These are phyloP conservation scores for Vanessa tameamea DNA, from an alignment of 1,140 invertebrate species.

Conservation along the genomic window DNA sequence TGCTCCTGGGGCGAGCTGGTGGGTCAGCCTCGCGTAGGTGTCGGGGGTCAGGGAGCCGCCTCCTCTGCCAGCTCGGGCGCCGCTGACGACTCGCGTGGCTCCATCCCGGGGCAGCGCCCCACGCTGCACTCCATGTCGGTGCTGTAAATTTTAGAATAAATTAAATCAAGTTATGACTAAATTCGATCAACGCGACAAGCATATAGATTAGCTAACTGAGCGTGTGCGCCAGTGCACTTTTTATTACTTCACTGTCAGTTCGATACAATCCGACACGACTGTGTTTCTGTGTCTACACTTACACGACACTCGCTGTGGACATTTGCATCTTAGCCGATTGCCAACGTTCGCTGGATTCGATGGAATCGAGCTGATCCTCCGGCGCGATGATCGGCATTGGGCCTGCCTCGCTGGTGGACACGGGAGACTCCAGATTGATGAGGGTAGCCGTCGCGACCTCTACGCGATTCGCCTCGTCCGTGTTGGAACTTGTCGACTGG, in stretches of 20 bases:
- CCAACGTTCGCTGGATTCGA: constrained; percentile 68
- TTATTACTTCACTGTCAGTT: too few species aligned
- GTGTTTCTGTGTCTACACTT: constrained; percentile 38
- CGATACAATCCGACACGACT: background rate
- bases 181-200: too few species aligned
- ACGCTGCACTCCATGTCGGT: constrained; percentile 77
- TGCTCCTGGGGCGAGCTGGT: constrained; percentile 5
- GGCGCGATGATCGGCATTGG: constrained; percentile 23
- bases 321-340: constrained; percentile 60
- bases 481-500: constrained; percentile 66
- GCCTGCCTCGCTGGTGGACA: constrained; percentile 47
- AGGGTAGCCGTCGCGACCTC: constrained; percentile 68
- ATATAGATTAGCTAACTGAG: too few species aligned
- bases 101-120: constrained; percentile 54
- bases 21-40: constrained; percentile 17
- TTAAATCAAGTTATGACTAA: too few species aligned
- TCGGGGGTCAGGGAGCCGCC: constrained; percentile 59
- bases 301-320: constrained; percentile 64
- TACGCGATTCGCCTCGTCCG: constrained; percentile 54
- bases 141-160: constrained; percentile 39
- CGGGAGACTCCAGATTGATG: constrained; percentile 69
- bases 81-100: constrained; percentile 56
- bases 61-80: constrained; percentile 63
- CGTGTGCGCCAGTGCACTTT: too few species aligned
- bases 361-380: constrained; percentile 71